These are phyloP conservation scores for Agrochola litura DNA, from an alignment of 2,888 invertebrate genomes.

Conservation along the genomic window DNA sequence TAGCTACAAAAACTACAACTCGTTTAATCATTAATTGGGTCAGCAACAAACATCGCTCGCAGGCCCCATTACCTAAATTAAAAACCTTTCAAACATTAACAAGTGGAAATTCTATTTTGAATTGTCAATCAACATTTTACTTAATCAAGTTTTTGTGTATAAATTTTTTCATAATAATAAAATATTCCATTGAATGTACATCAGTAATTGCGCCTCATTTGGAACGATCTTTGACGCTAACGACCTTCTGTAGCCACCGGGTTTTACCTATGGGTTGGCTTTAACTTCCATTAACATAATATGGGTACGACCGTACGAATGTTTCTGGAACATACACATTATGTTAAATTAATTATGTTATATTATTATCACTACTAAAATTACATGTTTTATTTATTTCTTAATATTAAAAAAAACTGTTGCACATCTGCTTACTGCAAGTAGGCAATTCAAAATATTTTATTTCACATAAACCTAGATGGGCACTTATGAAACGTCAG, in stretches of 20 bases:
- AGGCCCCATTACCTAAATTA: neutral
- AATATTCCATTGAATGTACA: neutral
- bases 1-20: neutral
- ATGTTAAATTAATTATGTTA: neutral
- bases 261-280: neutral
- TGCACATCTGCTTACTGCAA: too few relatives aligned
- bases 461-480: too few relatives aligned
- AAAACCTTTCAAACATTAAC: neutral
- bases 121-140: neutral
- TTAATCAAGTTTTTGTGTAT: neutral
- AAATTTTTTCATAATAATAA: neutral
- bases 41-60: neutral
- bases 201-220: neutral
- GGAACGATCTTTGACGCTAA: neutral
- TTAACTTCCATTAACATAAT: neutral
- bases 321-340: neutral
- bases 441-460: too few relatives aligned
- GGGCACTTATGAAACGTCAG: too few relatives aligned
- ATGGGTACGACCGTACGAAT: neutral
- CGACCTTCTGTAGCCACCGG: neutral
- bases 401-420: too few relatives aligned
- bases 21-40: neutral
- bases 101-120: neutral
- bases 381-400: too few relatives aligned
- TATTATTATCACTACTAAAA: neutral